Evolutionary conservation across 2,113 vertebrate species (phyloP).

Genomic region (Zingel zingel): DNA sequence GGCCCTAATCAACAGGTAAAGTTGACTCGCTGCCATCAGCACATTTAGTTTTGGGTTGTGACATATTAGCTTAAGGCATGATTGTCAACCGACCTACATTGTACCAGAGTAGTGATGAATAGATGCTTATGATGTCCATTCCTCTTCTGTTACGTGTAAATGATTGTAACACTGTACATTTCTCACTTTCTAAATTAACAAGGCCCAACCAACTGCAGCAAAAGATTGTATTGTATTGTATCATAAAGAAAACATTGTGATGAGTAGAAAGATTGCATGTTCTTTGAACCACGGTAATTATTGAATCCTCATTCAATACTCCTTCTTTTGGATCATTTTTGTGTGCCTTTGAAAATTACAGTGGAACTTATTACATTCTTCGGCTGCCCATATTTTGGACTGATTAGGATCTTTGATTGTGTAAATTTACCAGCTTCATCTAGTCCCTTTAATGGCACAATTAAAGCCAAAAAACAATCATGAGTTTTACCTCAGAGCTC

Average conservation of each 20-base stretch:
- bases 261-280: not conserved
- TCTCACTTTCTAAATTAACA: not conserved
- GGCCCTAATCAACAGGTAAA: not conserved
- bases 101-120: too few relatives aligned
- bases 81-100: too few relatives aligned
- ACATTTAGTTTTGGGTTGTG: too few relatives aligned
- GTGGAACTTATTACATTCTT: slow-evolving; percentile 24
- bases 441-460: slow-evolving; percentile 8
- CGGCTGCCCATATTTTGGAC: slow-evolving; percentile 15
- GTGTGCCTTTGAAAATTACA: not conserved
- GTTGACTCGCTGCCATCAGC: too few relatives aligned
- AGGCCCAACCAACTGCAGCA: not conserved
- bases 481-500: not conserved
- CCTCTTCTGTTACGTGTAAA: not conserved
- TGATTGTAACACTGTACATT: not conserved
- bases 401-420: slow-evolving; percentile 37
- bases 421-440: slow-evolving; percentile 25
- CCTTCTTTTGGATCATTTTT: slow-evolving; percentile 1
- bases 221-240: not conserved
- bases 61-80: too few relatives aligned
- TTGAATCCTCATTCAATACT: not conserved
- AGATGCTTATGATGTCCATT: not conserved
- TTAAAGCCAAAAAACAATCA: slow-evolving; percentile 38
- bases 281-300: slow-evolving; percentile 19
- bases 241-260: not conserved